Percentiles rank a stretch among this genome's conserved stretches.
phyloP scores from a whole-genome alignment of 2,888 invertebrate genomes.

The Callyntrura guangdongensis region DNA sequence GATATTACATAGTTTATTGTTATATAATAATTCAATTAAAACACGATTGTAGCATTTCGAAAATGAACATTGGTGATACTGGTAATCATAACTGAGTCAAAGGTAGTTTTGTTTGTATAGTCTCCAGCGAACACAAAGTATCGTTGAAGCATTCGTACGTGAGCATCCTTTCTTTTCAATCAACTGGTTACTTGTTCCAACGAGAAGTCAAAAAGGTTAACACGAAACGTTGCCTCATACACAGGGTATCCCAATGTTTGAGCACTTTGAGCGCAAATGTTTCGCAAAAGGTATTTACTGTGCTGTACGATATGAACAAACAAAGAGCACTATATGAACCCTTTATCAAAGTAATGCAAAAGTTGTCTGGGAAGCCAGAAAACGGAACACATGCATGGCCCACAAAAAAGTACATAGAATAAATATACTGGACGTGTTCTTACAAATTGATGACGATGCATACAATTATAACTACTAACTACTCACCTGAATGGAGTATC shows the following conservation, averaged over 20 bases:
- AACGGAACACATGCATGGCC: too few species aligned
- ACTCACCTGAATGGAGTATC: constrained; percentile 86
- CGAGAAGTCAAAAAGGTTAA: constrained; percentile 74
- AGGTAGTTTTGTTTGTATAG: background rate
- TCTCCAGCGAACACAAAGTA: background rate
- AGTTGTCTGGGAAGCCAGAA: too few species aligned
- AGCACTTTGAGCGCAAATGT: constrained; percentile 84
- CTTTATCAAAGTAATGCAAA: too few species aligned
- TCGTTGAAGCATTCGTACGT: background rate
- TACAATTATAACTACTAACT: background rate
- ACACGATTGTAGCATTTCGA: background rate
- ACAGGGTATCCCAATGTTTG: constrained; percentile 83
- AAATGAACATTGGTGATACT: background rate
- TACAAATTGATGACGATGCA: background rate
- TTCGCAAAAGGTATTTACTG: constrained; percentile 82
- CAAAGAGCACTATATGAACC: background rate
- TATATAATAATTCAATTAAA: background rate
- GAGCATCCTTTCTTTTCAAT: constrained; percentile 10
- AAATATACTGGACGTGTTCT: background rate
- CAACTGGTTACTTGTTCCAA: constrained; percentile 67
- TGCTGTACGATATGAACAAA: constrained; percentile 72
- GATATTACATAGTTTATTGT: background rate
- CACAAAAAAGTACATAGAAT: too few species aligned
- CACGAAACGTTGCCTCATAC: constrained; percentile 81
- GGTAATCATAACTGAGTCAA: background rate